These are phyloP conservation scores for Drosophila erecta DNA, from an alignment of 1,140 invertebrate species.

Conservation along the genomic window DNA sequence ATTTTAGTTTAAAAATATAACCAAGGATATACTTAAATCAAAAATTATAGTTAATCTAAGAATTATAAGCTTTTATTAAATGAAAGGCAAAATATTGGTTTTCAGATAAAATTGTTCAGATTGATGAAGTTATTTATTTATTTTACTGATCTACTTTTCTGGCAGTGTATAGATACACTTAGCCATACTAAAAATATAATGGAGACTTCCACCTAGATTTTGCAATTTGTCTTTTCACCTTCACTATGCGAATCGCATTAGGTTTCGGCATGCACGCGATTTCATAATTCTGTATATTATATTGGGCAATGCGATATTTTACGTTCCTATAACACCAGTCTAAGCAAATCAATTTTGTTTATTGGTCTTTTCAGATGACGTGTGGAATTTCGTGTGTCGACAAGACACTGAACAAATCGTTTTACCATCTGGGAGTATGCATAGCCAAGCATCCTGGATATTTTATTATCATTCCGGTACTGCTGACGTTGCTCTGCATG, in stretches of 20 bases:
- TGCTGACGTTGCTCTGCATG: constrained; percentile 91
- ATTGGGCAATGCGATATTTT: constrained; percentile 1
- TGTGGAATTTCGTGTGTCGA: constrained; percentile 90
- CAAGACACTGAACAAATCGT: constrained; percentile 90
- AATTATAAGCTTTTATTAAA: too few species aligned
- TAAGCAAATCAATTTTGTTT: constrained; percentile 1
- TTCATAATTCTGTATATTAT: constrained; percentile 17
- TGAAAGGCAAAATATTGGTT: too few species aligned
- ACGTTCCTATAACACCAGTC: constrained; percentile 2
- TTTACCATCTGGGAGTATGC: constrained; percentile 92
- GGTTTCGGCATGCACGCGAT: constrained; percentile 44
- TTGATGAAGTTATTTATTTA: too few species aligned
- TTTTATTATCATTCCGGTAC: constrained; percentile 94
- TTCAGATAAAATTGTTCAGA: too few species aligned
- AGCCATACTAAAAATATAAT: constrained; percentile 42
- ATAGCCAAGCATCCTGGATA: constrained; percentile 94
- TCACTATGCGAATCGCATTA: constrained; percentile 53
- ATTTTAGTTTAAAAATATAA: too few species aligned
- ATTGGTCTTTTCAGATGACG: constrained; percentile 88
- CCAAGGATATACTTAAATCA: too few species aligned
- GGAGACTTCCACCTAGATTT: constrained; percentile 35
- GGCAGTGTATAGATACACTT: constrained; percentile 12
- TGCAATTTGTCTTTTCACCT: constrained; percentile 56
- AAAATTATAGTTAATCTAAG: too few species aligned
- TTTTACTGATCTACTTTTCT: too few species aligned